These are phyloP conservation scores for Spondyliosoma cantharus DNA, from an alignment of 2,797 vertebrate genomes.

Conservation along the genomic window DNA sequence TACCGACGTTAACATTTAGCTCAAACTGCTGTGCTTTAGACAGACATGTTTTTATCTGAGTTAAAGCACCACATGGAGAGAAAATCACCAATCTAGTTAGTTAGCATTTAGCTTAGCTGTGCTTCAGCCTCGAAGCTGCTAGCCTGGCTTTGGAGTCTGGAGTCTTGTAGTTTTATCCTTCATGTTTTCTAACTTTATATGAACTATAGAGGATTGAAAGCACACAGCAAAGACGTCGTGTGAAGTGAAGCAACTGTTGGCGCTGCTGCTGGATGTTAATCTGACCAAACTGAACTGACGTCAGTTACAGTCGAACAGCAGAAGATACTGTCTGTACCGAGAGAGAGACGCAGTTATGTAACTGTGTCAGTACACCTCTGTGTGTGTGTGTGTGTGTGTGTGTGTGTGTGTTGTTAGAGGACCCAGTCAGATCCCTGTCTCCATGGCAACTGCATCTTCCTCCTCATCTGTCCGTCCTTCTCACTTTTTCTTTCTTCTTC, in stretches of 20 bases:
- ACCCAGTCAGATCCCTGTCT: constrained; percentile 58
- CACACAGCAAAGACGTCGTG: too few species aligned
- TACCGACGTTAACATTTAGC: neutral
- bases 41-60: too few species aligned
- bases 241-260: neutral
- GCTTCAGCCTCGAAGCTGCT: too few species aligned
- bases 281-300: neutral
- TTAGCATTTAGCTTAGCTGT: too few species aligned
- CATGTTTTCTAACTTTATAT: too few species aligned
- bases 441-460: constrained; percentile 78
- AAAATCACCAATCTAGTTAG: too few species aligned
- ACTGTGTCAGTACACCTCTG: constrained; percentile 20
- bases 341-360: constrained; percentile 43
- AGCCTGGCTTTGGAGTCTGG: too few species aligned
- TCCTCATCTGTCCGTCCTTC: constrained; percentile 49
- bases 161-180: too few species aligned
- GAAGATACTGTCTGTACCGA: neutral
- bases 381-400: neutral
- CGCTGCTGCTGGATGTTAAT: neutral
- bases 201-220: too few species aligned
- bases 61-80: too few species aligned
- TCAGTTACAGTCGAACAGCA: neutral
- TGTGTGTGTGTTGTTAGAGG: constrained; percentile 19
- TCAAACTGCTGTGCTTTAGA: too few species aligned
- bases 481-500: constrained; percentile 16